Evolutionary conservation across 2,888 invertebrate species (phyloP).

Genomic region (Drosophila picticornis): DNA sequence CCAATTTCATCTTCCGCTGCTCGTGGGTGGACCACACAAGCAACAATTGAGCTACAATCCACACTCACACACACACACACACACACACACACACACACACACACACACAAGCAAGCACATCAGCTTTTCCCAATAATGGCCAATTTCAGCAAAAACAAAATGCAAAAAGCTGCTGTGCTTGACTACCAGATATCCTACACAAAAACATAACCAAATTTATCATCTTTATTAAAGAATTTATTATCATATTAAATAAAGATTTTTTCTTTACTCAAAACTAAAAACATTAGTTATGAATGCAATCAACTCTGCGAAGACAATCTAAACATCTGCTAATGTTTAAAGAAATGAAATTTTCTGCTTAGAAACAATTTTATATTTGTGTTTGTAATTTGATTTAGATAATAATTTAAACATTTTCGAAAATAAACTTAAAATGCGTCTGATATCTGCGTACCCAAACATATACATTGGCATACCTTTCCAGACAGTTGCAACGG

Average conservation of each 20-base stretch:
- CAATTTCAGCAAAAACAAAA: background rate
- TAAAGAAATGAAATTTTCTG: background rate
- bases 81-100: background rate
- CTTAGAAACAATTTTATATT: background rate
- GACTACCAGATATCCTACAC: background rate
- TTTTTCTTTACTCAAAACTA: background rate
- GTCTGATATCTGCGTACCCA: too few relatives aligned
- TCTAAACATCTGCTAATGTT: background rate
- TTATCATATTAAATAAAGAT: background rate
- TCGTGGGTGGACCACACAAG: conserved; percentile 53
- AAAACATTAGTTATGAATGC: background rate
- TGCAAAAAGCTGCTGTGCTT: background rate
- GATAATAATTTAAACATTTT: background rate
- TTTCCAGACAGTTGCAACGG: background rate
- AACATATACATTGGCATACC: background rate
- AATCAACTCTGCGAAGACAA: background rate
- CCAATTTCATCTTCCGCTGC: background rate
- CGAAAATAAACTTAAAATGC: background rate
- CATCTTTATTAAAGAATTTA: background rate
- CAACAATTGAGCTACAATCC: conserved; percentile 1
- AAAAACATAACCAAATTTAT: background rate
- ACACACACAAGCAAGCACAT: background rate
- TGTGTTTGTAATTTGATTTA: background rate
- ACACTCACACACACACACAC: background rate
- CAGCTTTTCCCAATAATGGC: conserved; percentile 4